phyloP scores from a whole-genome alignment of 2,797 vertebrate species.

The Coregonus sp. region DNA sequence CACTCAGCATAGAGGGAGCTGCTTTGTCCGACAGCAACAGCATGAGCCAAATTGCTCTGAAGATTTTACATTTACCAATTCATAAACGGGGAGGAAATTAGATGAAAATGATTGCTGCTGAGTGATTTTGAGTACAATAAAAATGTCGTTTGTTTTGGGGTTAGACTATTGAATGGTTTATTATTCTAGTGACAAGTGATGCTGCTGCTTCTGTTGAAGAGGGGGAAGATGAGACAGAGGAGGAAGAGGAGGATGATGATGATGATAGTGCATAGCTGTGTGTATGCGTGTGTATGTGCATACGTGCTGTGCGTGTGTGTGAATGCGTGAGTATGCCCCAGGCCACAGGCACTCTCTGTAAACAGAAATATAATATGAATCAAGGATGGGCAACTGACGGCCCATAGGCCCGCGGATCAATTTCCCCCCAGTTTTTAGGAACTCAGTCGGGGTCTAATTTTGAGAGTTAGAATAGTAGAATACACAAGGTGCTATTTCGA shows the following conservation, averaged over 20 bases:
- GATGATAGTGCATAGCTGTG: neutral
- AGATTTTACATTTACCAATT: neutral
- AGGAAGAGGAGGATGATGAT: neutral
- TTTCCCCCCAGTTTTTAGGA: no score
- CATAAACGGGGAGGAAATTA: neutral
- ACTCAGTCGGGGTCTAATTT: no score
- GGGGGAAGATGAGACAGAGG: neutral
- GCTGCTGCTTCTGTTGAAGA: neutral
- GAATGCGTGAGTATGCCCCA: conserved; percentile 4
- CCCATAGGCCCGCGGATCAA: no score
- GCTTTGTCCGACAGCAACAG: neutral
- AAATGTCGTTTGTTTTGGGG: neutral
- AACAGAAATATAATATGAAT: conserved; percentile 18
- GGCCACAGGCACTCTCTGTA: conserved; percentile 19
- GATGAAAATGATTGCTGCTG: neutral
- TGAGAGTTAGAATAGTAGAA: no score
- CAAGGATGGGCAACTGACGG: no score
- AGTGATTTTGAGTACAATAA: neutral
- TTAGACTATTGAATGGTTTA: neutral
- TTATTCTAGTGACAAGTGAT: neutral
- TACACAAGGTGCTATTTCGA: no score
- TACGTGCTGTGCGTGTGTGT: neutral
- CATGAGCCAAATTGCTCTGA: neutral
- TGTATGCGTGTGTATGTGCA: conserved; percentile 3
- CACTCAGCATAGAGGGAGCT: neutral